Evolutionary conservation across 2,113 vertebrate genomes (phyloP).

Genomic region (Lucifuga dentata): DNA sequence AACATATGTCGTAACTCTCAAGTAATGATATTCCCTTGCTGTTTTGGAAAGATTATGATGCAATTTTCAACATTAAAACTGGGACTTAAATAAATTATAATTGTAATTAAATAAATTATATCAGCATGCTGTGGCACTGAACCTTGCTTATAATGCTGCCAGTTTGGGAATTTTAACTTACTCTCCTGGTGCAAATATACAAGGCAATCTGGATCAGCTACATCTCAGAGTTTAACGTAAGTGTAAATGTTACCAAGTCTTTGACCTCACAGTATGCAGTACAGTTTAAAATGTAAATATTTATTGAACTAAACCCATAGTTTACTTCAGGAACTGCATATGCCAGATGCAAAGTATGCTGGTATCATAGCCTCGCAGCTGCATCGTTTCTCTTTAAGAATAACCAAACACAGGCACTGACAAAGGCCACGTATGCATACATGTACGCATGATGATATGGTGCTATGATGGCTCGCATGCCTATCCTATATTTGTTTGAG

Average conservation of each 20-base stretch:
- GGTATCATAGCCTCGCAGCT: slow-evolving; percentile 42
- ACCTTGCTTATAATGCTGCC: background rate
- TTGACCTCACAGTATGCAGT: slow-evolving; percentile 1
- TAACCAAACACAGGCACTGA: slow-evolving; percentile 26
- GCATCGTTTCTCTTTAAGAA: slow-evolving; percentile 42
- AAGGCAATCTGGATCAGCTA: background rate
- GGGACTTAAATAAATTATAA: too few species aligned
- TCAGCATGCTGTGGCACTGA: background rate
- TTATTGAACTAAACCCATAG: slow-evolving; percentile 36
- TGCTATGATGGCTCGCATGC: too few species aligned
- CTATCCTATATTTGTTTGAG: too few species aligned
- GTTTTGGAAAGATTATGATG: slow-evolving; percentile 2
- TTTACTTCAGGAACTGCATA: slow-evolving; percentile 10
- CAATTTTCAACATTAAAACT: slow-evolving; percentile 1
- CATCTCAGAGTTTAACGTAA: background rate
- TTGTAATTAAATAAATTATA: background rate
- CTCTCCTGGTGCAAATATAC: too few species aligned
- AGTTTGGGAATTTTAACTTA: background rate
- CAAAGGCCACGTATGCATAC: background rate
- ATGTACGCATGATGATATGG: too few species aligned
- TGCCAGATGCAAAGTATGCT: background rate
- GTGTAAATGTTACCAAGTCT: slow-evolving; percentile 11
- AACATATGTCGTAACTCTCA: slow-evolving; percentile 6
- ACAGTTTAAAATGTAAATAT: slow-evolving; percentile 59
- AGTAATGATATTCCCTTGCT: background rate